Percentiles rank a stretch among this genome's conserved stretches.
These are phyloP conservation scores for Melanotaenia nigrans DNA, from an alignment of 2,797 vertebrate genomes.

Conservation along the genomic window DNA sequence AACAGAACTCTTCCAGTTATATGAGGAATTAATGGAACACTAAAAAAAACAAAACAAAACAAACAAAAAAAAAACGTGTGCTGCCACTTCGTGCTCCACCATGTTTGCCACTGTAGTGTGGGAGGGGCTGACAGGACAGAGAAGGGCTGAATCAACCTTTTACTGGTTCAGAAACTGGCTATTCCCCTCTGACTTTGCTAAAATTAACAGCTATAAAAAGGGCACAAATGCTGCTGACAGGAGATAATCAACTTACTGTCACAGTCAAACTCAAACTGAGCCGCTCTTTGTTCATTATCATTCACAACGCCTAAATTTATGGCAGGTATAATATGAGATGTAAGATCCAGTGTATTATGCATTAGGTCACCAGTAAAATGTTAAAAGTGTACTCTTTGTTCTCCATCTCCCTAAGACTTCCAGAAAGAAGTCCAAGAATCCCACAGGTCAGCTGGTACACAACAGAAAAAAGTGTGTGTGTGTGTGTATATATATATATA, in stretches of 20 bases:
- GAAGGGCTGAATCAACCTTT: slow-evolving; percentile 15
- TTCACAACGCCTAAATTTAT: slow-evolving; percentile 12
- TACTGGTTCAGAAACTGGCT: not conserved
- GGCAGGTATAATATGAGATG: not conserved
- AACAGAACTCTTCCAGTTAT: slow-evolving; percentile 14
- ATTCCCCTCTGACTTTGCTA: slow-evolving; percentile 1
- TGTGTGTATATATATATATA: not conserved
- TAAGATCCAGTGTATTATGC: not conserved
- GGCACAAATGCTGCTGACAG: slow-evolving; percentile 4
- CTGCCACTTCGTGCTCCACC: slow-evolving; percentile 5
- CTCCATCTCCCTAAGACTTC: slow-evolving; percentile 45
- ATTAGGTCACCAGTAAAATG: slow-evolving; percentile 1
- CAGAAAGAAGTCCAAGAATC: slow-evolving; percentile 66
- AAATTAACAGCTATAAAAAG: slow-evolving; percentile 13
- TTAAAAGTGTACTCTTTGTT: slow-evolving; percentile 21
- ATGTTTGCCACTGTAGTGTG: slow-evolving; percentile 20
- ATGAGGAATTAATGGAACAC: slow-evolving; percentile 1
- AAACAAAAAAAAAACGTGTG: slow-evolving; percentile 16
- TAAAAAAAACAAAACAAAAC: slow-evolving; percentile 7
- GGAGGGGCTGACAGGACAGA: slow-evolving; percentile 28
- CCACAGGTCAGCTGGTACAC: slow-evolving; percentile 65
- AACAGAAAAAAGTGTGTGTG: slow-evolving; percentile 13
- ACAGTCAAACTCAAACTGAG: slow-evolving; percentile 12
- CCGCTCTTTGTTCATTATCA: not conserved
- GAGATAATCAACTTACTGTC: slow-evolving; percentile 6